Conservation (phyloP, 2,113 vertebrate genomes). For the Etheostoma spectabile region DNA sequence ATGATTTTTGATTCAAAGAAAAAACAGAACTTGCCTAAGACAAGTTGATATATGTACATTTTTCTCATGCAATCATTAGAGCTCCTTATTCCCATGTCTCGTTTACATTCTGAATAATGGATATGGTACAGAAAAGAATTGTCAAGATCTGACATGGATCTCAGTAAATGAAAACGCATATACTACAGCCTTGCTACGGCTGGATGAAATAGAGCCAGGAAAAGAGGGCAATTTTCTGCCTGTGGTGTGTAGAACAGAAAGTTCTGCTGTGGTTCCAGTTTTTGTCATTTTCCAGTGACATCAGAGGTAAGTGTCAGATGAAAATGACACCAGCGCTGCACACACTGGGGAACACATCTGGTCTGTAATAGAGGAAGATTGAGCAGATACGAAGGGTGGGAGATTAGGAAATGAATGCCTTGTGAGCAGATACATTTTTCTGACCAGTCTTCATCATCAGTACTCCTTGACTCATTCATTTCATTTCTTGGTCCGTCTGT, state of each 20-base stretch:
- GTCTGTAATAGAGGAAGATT: conserved; percentile 69
- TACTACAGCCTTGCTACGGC: conserved; percentile 30
- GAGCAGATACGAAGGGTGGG: conserved; percentile 71
- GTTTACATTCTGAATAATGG: conserved; percentile 19
- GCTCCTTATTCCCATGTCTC: conserved; percentile 10
- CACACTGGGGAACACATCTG: conserved; percentile 60
- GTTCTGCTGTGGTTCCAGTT: conserved; percentile 65
- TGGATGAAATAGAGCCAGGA: conserved; percentile 55
- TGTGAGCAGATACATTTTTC: conserved; percentile 66
- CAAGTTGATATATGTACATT: conserved; percentile 16
- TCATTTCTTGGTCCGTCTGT: conserved; percentile 54
- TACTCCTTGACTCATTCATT: conserved; percentile 49
- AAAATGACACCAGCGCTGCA: conserved; percentile 68
- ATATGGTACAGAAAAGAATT: conserved; percentile 29
- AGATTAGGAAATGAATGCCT: conserved; percentile 77
- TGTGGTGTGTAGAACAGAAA: conserved; percentile 66
- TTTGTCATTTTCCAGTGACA: conserved; percentile 72
- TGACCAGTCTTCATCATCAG: conserved; percentile 56
- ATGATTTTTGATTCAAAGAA: conserved; percentile 45
- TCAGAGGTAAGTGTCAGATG: conserved; percentile 62
- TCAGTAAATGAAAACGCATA: conserved; percentile 51
- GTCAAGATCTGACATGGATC: conserved; percentile 34
- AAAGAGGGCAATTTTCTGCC: conserved; percentile 69
- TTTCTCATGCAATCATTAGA: conserved; percentile 10
- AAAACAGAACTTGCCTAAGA: conserved; percentile 20